Conservation (phyloP, 1,140 invertebrate species). For the Stegodyphus dumicola region DNA sequence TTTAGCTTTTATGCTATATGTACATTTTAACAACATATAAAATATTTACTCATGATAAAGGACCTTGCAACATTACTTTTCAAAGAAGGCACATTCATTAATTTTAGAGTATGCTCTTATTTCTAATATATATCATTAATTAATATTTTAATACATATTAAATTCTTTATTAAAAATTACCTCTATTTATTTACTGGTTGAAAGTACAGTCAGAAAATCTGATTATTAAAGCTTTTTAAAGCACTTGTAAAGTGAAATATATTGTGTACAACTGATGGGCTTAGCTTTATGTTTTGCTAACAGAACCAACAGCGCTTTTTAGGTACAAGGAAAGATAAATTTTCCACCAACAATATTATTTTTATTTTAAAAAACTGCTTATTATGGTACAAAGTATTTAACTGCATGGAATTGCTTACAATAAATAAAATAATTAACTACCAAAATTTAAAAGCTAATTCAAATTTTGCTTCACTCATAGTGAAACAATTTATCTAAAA, state of each 20-base stretch:
- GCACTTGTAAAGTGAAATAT: background rate
- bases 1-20: slow-evolving; percentile 1
- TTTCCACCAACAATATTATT: too few relatives aligned
- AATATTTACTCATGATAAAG: slow-evolving; percentile 4
- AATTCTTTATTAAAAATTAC: background rate
- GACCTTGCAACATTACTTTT: slow-evolving; percentile 7
- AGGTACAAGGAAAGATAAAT: too few relatives aligned
- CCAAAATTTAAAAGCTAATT: too few relatives aligned
- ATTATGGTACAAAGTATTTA: too few relatives aligned
- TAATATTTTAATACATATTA: background rate
- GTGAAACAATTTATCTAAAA: too few relatives aligned
- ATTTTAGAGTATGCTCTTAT: background rate
- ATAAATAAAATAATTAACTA: too few relatives aligned
- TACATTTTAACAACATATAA: slow-evolving; percentile 35
- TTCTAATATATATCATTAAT: background rate
- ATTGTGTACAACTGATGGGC: background rate
- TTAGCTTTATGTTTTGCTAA: too few relatives aligned
- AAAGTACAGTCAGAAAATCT: background rate
- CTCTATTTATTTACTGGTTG: background rate
- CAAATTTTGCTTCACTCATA: too few relatives aligned
- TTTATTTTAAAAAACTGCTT: too few relatives aligned
- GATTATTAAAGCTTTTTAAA: background rate
- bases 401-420: too few relatives aligned
- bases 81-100: slow-evolving; percentile 30
- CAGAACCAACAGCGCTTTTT: too few relatives aligned